Base-by-base conservation (phyloP, 2,888 invertebrate species). In the Sphaerophoria rueppellii region DNA sequence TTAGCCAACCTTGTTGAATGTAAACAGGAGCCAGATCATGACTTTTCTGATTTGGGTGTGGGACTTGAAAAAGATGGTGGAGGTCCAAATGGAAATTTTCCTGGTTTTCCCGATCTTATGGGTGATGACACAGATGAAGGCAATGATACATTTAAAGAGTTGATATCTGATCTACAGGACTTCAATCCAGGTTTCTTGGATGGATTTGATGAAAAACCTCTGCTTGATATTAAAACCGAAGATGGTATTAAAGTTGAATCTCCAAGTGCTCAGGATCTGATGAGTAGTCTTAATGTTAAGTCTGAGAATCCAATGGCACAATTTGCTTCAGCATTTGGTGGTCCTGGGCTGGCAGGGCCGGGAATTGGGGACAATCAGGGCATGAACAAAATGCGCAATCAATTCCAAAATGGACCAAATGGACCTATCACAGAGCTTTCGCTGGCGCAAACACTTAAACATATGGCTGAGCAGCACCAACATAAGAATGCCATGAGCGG, bases 401-500 rank as follows among this genome's bases (percentile, higher is more conserved):
- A 88, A 82, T 90, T 88, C 86, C 91, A 90, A 73, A 89, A 89
- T 83, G 89, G 89, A n/a, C 89, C 89, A 2, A 88, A 88, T 70
- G 87, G 87, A 1, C 93, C 87, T 90, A 93, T 76, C 95, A 93
- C 89, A 88, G 96, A 97, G 91, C 93, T 96, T 91, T 97, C 97
- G 80, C 96, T 98, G 34, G 98, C 98, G 0, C 98, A 98, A 92
- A 98, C 98, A 0, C 93, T 98, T 70, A 98, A 98, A 91, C 98
- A 98, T 89, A 98, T 98, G 98, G 98, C 98, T 50, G 98, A 98
- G 91, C 98, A 98, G 91, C 98, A 98, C 92, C 98, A 98, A 92
- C 97, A 97, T 92, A 96, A 96, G 90, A 95, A 94, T 87, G 95
- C 95, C 87, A 93, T 95, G 90, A 95, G 95, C 2, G 95, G 90